Evolutionary conservation across 2,797 vertebrate species (phyloP).

Genomic region (Pygocentrus nattereri): DNA sequence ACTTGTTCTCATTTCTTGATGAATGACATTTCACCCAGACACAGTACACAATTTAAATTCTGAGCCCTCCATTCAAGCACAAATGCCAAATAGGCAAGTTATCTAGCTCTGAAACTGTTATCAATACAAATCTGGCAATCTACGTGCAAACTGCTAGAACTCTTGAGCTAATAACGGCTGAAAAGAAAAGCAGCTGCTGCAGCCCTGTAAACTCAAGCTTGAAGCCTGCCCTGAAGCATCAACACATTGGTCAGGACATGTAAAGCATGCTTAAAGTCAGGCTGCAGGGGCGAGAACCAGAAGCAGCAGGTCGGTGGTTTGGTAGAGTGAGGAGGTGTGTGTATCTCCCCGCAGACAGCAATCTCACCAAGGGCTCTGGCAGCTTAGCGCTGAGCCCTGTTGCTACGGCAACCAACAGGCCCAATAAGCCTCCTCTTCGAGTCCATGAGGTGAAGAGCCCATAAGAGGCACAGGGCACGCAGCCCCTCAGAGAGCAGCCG

Average conservation of each 20-base stretch:
- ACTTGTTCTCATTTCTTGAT: neutral
- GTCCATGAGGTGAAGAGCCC: constrained; percentile 94
- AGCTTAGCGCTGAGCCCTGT: constrained; percentile 93
- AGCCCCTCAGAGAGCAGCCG: constrained; percentile 92
- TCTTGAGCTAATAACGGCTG: neutral
- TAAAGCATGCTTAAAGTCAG: constrained; percentile 51
- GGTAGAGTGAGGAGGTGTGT: constrained; percentile 45
- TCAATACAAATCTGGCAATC: neutral
- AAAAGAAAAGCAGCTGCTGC: neutral
- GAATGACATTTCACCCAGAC: neutral
- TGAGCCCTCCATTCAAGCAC: neutral
- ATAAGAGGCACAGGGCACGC: constrained; percentile 92
- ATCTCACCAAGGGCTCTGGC: constrained; percentile 89
- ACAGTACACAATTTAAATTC: neutral
- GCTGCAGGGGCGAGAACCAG: constrained; percentile 14
- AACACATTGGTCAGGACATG: constrained; percentile 52
- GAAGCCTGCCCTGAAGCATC: constrained; percentile 23
- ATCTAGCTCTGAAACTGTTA: neutral
- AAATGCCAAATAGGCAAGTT: neutral
- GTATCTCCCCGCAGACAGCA: constrained; percentile 91
- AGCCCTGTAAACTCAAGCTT: constrained; percentile 2
- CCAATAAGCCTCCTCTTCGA: constrained; percentile 91
- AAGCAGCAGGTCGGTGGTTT: constrained; percentile 28
- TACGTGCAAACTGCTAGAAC: neutral
- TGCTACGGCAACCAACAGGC: constrained; percentile 94